Base-by-base conservation (phyloP, 2,888 invertebrate genomes). In the Melipona beecheii region DNA sequence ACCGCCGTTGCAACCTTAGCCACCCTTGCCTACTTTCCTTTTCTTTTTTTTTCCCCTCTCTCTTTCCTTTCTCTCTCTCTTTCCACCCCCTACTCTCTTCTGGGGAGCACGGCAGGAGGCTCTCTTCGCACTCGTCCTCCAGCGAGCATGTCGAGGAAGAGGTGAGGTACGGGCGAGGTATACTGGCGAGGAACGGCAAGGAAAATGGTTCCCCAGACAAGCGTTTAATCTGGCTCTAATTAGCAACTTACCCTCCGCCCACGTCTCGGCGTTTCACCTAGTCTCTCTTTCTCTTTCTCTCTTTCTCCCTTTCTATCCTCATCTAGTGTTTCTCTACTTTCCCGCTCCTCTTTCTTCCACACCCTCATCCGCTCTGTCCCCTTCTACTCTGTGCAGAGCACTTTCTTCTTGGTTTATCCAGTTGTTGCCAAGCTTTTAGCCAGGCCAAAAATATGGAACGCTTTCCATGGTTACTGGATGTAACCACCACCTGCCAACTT, bases 201-300 rank as follows among this genome's bases (percentile, higher is more conserved):
- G 92, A 93, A 93, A 95, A 95, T 95, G 95, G 95, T 95, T 95
- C 95, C 95, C 95, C 95, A 95, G 95, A 95, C 95, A 95, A 95
- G 95, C 95, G 95, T 95, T 96, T 95, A 96, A 96, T 96, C 95
- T 95, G 95, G 95, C 95, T 95, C 95, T 95, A 96, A 96, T 96
- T 96, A 95, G 95, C 95, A 95, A 95, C 93, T 94, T 93, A 94
- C 92, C 91, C 93, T 91, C 95, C 93, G 91, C 95, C 95, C 79
- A 95, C 87, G 84, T 82, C 80, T 84, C 83, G 54, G 71, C 83
- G 80, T 78, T 81, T 79, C 79, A 81, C 81, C 81, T 77, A 71
- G 78, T 84, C 85, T 21, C 50, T 68, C 49, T 27, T 50, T 56
- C 27, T 24, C 76, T 49, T 56, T 24, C 70, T 49, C 56, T 9